phyloP scores from a whole-genome alignment of 2,797 vertebrate genomes.

The Anabas testudineus region DNA sequence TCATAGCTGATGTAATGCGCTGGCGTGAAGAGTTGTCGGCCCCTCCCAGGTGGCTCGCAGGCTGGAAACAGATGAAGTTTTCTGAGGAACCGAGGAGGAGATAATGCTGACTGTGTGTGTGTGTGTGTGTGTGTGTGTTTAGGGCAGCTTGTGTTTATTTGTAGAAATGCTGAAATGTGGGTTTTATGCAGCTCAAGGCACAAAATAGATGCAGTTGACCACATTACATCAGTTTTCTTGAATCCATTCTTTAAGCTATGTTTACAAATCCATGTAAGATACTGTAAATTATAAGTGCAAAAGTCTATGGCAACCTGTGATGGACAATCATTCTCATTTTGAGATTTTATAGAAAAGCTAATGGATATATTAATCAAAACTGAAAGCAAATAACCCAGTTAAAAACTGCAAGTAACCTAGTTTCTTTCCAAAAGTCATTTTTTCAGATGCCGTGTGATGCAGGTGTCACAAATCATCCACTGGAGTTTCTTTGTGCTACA shows the following conservation, averaged over 20 bases:
- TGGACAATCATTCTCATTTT: background rate
- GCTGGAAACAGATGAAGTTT: conserved; percentile 46
- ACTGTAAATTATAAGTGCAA: background rate
- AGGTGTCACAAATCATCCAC: conserved; percentile 20
- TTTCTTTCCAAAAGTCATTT: too few relatives aligned
- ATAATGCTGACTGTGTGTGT: conserved; percentile 46
- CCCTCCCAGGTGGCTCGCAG: conserved; percentile 65
- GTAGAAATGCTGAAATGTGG: conserved; percentile 1
- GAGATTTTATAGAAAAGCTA: background rate
- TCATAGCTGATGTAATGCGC: conserved; percentile 76
- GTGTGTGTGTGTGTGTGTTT: conserved; percentile 29
- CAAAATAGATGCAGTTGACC: conserved; percentile 6
- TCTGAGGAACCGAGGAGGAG: conserved; percentile 18
- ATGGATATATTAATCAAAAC: too few relatives aligned
- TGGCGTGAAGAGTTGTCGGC: conserved; percentile 48
- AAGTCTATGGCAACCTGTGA: background rate
- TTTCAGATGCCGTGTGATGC: too few relatives aligned
- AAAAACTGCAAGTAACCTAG: too few relatives aligned
- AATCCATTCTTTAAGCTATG: conserved; percentile 1
- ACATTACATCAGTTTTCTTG: conserved; percentile 8
- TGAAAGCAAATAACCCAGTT: too few relatives aligned
- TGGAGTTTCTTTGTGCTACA: background rate
- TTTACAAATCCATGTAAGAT: background rate
- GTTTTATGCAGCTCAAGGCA: conserved; percentile 3
- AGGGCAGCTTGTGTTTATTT: conserved; percentile 28